phyloP scores from a whole-genome alignment of 2,888 invertebrate species.

The Papilio protenor region DNA sequence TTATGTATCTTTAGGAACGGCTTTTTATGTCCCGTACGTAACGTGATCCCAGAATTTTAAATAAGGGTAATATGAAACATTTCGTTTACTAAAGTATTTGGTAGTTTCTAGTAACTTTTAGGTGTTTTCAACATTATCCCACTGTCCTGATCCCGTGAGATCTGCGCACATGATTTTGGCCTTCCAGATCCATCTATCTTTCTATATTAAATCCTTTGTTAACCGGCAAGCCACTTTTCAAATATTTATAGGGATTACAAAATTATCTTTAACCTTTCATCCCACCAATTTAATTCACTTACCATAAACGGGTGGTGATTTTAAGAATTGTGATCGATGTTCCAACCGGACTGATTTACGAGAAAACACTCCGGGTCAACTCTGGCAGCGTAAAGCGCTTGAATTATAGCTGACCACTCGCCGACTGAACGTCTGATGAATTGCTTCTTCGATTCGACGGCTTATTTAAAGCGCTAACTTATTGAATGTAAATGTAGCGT shows the following conservation, averaged over 20 bases:
- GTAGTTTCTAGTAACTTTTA: too few species aligned
- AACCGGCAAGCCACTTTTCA: background rate
- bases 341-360: conserved; percentile 41
- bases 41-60: background rate
- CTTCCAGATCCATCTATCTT: too few species aligned
- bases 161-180: too few species aligned
- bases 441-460: conserved; percentile 41
- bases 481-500: conserved; percentile 33
- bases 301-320: conserved; percentile 34
- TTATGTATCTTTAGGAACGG: background rate
- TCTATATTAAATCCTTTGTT: too few species aligned
- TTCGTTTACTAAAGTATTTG: too few species aligned
- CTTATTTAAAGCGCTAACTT: conserved; percentile 42
- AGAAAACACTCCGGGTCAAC: conserved; percentile 39
- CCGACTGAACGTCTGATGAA: conserved; percentile 38
- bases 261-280: conserved; percentile 4
- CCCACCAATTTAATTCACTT: conserved; percentile 30
- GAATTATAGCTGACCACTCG: conserved; percentile 43
- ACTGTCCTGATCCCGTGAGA: too few species aligned
- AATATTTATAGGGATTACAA: background rate
- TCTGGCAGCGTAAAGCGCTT: conserved; percentile 43
- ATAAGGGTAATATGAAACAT: too few species aligned
- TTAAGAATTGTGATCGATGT: conserved; percentile 41
- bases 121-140: too few species aligned
- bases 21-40: background rate